phyloP scores from a whole-genome alignment of 2,113 vertebrate genomes.

The Heterochromis multidens region DNA sequence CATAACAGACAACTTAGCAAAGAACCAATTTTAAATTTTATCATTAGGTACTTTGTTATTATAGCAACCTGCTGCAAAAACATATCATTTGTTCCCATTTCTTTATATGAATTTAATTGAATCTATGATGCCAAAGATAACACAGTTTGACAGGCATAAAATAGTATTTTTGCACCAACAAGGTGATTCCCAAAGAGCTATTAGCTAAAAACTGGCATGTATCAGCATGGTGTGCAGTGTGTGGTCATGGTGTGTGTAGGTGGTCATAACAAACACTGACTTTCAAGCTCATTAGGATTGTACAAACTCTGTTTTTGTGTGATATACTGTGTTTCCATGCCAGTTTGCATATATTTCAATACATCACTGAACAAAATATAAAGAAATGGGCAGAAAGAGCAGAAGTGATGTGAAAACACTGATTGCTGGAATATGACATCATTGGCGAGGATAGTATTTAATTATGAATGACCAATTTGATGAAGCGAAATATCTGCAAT shows the following conservation, averaged over 20 bases:
- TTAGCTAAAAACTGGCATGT: background rate
- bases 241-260: too few relatives aligned
- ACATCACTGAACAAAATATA: background rate
- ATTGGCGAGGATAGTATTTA: background rate
- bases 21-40: too few relatives aligned
- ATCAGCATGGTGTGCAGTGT: background rate
- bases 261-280: background rate
- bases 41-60: too few relatives aligned
- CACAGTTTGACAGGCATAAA: background rate
- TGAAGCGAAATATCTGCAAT: background rate
- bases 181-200: background rate
- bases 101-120: too few relatives aligned
- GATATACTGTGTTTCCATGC: background rate
- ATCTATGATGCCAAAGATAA: background rate
- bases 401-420: background rate
- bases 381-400: background rate
- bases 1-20: background rate
- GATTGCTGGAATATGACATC: background rate
- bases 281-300: background rate
- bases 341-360: rapidly evolving
- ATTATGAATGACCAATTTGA: background rate
- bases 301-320: background rate
- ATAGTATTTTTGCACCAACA: background rate
- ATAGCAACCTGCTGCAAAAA: too few relatives aligned
- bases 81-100: too few relatives aligned